Conservation (phyloP, 2,113 vertebrate genomes). For the Laticauda colubrina region DNA sequence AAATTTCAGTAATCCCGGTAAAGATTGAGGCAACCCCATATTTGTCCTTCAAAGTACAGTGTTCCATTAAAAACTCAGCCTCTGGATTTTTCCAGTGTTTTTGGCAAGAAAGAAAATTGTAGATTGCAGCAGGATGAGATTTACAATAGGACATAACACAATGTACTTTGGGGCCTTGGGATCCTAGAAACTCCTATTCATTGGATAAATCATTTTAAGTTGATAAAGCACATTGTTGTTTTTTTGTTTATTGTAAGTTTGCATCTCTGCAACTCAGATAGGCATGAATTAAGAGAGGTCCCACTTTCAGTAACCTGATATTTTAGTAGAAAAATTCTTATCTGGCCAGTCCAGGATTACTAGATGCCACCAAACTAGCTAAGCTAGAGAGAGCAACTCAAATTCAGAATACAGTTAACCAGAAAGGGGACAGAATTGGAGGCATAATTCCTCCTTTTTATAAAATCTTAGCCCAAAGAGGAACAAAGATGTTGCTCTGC, state of each 20-base stretch:
- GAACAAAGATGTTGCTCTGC: background rate
- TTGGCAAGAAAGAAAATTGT: background rate
- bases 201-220: background rate
- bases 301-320: background rate
- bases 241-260: background rate
- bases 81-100: background rate
- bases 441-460: background rate
- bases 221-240: background rate
- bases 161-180: background rate
- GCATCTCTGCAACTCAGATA: background rate
- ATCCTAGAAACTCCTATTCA: background rate
- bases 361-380: background rate
- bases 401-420: background rate
- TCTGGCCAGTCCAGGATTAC: background rate
- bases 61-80: background rate
- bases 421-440: background rate
- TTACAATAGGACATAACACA: background rate
- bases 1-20: background rate
- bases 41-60: background rate
- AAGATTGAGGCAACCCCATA: background rate
- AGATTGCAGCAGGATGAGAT: background rate
- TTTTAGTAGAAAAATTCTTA: background rate
- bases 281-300: background rate
- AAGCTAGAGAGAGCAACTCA: background rate
- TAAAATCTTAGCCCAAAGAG: background rate